Evolutionary conservation across 2,113 vertebrate genomes (phyloP), one percentile per base, ranked within the genome.

Genomic region (Drymodes brunneopygia): DNA sequence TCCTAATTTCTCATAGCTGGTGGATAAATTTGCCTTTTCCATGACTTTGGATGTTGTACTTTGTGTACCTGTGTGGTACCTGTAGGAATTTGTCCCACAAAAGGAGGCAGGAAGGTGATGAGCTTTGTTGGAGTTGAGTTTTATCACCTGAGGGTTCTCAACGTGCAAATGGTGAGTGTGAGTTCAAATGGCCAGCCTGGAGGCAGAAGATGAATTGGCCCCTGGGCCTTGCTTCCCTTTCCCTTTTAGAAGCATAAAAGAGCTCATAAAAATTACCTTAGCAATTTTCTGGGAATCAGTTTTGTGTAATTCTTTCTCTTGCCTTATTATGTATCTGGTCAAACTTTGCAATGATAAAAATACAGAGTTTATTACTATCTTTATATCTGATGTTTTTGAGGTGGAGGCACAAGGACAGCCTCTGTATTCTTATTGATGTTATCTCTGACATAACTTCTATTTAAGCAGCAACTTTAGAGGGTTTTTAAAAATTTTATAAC

Each of bases 161-260:
- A 4, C 14, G 0, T 72, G 81, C 53, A 65, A 31, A 9, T 38
- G 67, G 19, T 38, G 47, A 78, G 58, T 2, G 2, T 44, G 33
- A 62, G 48, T 94, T 96, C 96, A 91, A 28, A 89, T 84, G 85
- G 33, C 22, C 95, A 88, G 85, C 90, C 94, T 88, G 85, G 31
- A 66, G 93, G 90, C 73, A 86, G 70, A 64, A 89, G 85, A 85
- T 93, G 58, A 95, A 73, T 69, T 75, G 62, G 31, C 50, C 78
- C 5, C 0, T 51, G 78, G 53, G 73, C 67, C 38, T 94, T 61
- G 42, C 54, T 88, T 88, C 54, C 38, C 25, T 85, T 94, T 65
- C 36, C 36, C 66, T 93, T 93, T 66, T 27, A 73, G 58, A 53
- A 72, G 47, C 47, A 62, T 86, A 71, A 97, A 93, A 90, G 82